These are phyloP conservation scores for Bombus vancouverensis DNA, from an alignment of 1,140 invertebrate genomes.

Conservation along the genomic window DNA sequence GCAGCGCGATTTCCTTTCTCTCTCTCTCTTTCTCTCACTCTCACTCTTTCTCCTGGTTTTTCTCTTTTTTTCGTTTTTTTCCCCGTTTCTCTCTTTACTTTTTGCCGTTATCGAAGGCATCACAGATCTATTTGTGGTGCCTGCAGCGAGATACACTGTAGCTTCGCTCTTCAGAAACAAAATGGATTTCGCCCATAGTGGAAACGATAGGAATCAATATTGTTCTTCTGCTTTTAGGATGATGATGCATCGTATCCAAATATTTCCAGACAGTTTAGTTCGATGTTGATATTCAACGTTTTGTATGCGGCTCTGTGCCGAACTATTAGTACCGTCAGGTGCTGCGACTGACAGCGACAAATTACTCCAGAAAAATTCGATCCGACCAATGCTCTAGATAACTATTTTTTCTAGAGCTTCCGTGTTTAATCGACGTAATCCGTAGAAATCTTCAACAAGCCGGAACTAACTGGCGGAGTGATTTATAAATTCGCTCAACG, in stretches of 20 bases:
- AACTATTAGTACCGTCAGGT: background rate
- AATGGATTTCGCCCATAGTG: slow-evolving; percentile 34
- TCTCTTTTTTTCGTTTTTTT: background rate
- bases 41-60: background rate
- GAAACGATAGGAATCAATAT: slow-evolving; percentile 47
- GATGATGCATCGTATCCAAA: slow-evolving; percentile 43
- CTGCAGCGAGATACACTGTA: slow-evolving; percentile 12
- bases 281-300: background rate
- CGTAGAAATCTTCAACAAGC: background rate
- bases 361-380: background rate
- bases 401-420: background rate
- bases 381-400: background rate
- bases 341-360: background rate
- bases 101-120: slow-evolving; percentile 42
- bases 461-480: background rate
- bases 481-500: background rate
- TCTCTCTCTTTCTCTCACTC: background rate
- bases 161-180: slow-evolving; percentile 6
- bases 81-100: background rate
- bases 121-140: slow-evolving; percentile 31
- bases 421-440: background rate
- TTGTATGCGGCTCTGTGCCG: background rate
- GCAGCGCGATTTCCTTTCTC: background rate
- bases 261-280: slow-evolving; percentile 45
- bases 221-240: slow-evolving; percentile 25